Evolutionary conservation across 2,888 invertebrate genomes (phyloP).

Genomic region (Drosophila eohydei): DNA sequence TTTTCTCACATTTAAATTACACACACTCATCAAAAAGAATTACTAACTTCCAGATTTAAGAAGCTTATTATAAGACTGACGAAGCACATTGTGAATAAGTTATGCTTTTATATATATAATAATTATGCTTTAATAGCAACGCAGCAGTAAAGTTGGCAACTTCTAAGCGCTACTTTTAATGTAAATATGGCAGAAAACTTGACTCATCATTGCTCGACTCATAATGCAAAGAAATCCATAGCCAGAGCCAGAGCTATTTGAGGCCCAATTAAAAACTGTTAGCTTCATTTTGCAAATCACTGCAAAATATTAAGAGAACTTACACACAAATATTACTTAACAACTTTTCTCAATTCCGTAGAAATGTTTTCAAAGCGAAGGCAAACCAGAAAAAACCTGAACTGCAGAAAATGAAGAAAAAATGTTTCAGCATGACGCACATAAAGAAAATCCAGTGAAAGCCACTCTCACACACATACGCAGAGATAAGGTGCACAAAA

Average conservation of each 20-base stretch:
- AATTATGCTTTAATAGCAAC: neutral
- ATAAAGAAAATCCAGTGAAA: conserved; percentile 49
- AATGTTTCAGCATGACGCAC: conserved; percentile 29
- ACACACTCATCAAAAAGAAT: neutral
- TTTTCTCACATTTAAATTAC: neutral
- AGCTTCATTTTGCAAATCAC: conserved; percentile 60
- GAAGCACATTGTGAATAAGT: neutral
- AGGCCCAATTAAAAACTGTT: conserved; percentile 55
- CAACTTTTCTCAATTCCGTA: conserved; percentile 35
- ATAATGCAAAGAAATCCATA: neutral
- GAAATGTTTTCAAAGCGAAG: conserved; percentile 5
- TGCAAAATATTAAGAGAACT: conserved; percentile 69
- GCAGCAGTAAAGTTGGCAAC: conserved; percentile 6
- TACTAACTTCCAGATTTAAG: neutral
- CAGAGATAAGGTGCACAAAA: conserved; percentile 48
- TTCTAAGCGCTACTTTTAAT: conserved; percentile 9
- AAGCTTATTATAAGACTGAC: neutral
- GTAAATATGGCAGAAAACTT: conserved; percentile 28
- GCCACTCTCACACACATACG: conserved; percentile 17
- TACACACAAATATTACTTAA: conserved; percentile 46
- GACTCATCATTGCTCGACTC: conserved; percentile 5
- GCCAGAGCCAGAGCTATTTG: conserved; percentile 7
- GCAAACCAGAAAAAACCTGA: conserved; percentile 7
- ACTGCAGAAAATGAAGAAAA: conserved; percentile 13
- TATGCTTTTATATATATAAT: neutral